Conservation (phyloP, 2,797 vertebrate genomes). For the Hyperoplus immaculatus region DNA sequence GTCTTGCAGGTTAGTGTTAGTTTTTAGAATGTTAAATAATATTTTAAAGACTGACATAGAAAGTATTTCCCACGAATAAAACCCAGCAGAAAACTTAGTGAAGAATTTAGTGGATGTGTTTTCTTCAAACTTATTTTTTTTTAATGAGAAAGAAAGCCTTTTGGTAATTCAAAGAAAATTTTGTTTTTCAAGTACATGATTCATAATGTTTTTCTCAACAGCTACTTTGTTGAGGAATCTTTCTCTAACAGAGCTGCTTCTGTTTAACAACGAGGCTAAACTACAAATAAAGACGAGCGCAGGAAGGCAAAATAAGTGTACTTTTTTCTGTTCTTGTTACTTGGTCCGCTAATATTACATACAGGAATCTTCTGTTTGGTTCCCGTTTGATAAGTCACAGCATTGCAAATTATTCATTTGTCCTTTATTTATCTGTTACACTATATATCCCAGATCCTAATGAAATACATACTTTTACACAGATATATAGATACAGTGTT, state of each 20-base stretch:
- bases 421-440: slow-evolving; percentile 8
- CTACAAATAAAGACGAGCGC: background rate
- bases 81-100: slow-evolving; percentile 8
- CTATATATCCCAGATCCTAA: background rate
- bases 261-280: background rate
- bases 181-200: slow-evolving; percentile 16
- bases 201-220: background rate
- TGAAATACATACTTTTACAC: background rate
- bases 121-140: slow-evolving; percentile 15
- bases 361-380: background rate
- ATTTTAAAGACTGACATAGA: background rate
- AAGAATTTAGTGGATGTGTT: slow-evolving; percentile 23
- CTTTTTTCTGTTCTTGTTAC: background rate
- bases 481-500: background rate
- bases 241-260: background rate
- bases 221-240: background rate
- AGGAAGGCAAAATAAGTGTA: background rate
- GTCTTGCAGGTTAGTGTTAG: background rate
- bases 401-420: background rate
- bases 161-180: slow-evolving; percentile 25
- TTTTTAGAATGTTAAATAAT: slow-evolving; percentile 13
- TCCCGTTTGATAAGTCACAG: background rate
- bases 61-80: slow-evolving; percentile 18
- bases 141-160: slow-evolving; percentile 18
- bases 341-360: background rate